Percentiles rank a stretch among this genome's conserved stretches.
Evolutionary conservation across 2,797 vertebrate genomes (phyloP).

Genomic region (Melanotaenia boesemani): DNA sequence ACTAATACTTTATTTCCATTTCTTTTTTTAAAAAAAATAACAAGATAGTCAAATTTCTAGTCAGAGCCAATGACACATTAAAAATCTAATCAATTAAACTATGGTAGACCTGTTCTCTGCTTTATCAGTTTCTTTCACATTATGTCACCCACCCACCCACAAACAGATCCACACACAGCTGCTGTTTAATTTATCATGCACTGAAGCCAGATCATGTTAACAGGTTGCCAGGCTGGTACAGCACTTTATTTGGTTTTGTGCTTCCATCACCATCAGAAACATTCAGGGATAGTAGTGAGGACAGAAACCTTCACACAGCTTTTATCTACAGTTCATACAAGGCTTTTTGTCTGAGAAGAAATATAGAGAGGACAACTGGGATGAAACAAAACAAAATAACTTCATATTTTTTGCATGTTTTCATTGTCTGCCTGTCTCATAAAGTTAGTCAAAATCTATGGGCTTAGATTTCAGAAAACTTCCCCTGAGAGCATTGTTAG

Average conservation of each 20-base stretch:
- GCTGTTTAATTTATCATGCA: conserved; percentile 20
- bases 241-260: not conserved
- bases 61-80: no score
- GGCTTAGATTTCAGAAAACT: no score
- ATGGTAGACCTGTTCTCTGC: no score
- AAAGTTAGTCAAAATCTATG: no score
- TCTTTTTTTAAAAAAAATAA: no score
- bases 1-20: no score
- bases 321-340: not conserved
- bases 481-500: no score
- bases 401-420: not conserved
- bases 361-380: not conserved
- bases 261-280: not conserved
- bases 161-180: not conserved
- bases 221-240: conserved; percentile 3
- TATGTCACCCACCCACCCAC: conserved; percentile 8
- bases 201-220: conserved; percentile 18
- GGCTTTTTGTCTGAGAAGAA: not conserved
- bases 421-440: no score
- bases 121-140: not conserved
- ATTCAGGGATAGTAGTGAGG: not conserved
- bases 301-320: not conserved
- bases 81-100: no score
- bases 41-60: no score
- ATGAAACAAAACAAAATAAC: not conserved